Conservation (phyloP, 2,888 invertebrate genomes). For the Celastrina argiolus region DNA sequence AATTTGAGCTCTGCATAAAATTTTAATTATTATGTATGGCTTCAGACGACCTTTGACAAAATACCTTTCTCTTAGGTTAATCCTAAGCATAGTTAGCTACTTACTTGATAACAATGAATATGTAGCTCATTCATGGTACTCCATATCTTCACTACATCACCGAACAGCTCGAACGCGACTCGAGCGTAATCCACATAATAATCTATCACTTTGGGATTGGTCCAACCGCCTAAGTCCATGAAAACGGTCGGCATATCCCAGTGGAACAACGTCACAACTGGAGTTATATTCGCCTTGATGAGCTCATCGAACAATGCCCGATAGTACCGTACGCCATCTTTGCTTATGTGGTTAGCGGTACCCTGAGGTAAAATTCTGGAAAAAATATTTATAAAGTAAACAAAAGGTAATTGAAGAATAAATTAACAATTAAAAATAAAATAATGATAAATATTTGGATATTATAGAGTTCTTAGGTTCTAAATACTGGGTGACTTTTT, state of each 20-base stretch:
- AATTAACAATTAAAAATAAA: too few relatives aligned
- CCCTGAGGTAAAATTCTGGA: constrained; percentile 83
- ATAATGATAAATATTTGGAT: too few relatives aligned
- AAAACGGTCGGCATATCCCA: constrained; percentile 76
- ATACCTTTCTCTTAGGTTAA: too few relatives aligned
- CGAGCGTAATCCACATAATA: constrained; percentile 77
- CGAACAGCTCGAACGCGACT: constrained; percentile 77
- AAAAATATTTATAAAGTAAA: not conserved
- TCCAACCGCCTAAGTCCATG: constrained; percentile 74
- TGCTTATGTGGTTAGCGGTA: constrained; percentile 80
- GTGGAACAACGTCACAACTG: constrained; percentile 82
- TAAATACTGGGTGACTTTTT: too few relatives aligned
- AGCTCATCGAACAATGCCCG: constrained; percentile 84
- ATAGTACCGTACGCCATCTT: constrained; percentile 85
- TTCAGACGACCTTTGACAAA: too few relatives aligned
- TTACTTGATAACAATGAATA: constrained; percentile 68
- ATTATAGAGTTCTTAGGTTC: too few relatives aligned
- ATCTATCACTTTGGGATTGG: constrained; percentile 69
- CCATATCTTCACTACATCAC: constrained; percentile 83
- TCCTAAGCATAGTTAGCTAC: too few relatives aligned
- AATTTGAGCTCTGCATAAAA: too few relatives aligned
- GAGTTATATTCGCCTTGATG: constrained; percentile 80
- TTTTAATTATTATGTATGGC: too few relatives aligned
- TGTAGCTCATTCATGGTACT: constrained; percentile 87
- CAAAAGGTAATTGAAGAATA: not conserved